A percentile compares a stretch with the other conserved stretches of the same genome.
Conservation (phyloP, 2,888 invertebrate genomes). For the Meganola albula region DNA sequence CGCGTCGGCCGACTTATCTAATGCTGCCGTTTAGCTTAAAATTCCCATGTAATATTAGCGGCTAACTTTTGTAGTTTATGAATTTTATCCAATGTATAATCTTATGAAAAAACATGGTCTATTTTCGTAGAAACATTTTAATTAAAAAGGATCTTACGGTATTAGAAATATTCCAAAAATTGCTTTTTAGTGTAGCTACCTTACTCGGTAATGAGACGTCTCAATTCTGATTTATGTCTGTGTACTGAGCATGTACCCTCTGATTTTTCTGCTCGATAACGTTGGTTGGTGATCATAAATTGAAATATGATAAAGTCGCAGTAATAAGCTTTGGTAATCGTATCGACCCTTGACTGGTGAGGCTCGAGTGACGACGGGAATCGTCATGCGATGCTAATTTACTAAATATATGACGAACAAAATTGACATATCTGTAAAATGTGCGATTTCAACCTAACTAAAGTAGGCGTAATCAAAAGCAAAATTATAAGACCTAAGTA, state of each 20-base stretch:
- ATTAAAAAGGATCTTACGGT: too few species aligned
- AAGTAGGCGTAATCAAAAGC: too few species aligned
- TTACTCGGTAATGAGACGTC: conserved; percentile 68
- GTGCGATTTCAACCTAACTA: too few species aligned
- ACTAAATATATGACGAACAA: neutral
- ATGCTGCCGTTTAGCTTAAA: conserved; percentile 62
- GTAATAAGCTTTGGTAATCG: conserved; percentile 67
- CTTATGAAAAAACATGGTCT: conserved; percentile 23
- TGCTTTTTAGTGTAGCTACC: too few species aligned
- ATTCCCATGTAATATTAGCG: conserved; percentile 61
- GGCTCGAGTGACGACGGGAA: conserved; percentile 39
- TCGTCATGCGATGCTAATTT: conserved; percentile 24
- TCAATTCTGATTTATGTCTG: conserved; percentile 68
- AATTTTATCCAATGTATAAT: conserved; percentile 37
- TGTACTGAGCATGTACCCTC: conserved; percentile 51
- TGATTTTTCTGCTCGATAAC: conserved; percentile 74
- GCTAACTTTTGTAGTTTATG: conserved; percentile 53
- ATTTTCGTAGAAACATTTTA: conserved; percentile 4
- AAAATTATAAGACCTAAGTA: too few species aligned
- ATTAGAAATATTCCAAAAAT: too few species aligned
- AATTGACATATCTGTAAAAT: neutral
- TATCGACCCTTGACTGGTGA: conserved; percentile 49
- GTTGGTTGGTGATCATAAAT: conserved; percentile 73
- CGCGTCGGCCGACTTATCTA: conserved; percentile 71
- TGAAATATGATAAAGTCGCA: conserved; percentile 76